phyloP scores from a whole-genome alignment of 1,140 invertebrate genomes.

The Drosophila mayri region DNA sequence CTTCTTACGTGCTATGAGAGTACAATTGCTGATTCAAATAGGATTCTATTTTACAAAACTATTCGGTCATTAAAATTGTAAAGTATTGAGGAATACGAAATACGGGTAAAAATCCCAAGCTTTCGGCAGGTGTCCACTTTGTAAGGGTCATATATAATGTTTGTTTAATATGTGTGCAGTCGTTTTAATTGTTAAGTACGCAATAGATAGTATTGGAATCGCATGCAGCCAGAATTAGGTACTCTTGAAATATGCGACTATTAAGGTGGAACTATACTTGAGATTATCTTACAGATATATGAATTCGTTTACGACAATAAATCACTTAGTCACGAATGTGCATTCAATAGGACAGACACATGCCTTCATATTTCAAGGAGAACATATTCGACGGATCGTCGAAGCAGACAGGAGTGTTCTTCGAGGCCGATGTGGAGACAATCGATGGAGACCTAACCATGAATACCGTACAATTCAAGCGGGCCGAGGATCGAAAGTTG shows the following conservation, averaged over 20 bases:
- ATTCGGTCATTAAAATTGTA: too few relatives aligned
- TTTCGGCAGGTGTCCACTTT: too few relatives aligned
- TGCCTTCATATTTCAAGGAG: background rate
- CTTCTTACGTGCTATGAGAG: background rate
- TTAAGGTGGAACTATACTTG: background rate
- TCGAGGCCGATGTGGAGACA: constrained; percentile 87
- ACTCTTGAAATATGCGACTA: background rate
- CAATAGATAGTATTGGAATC: background rate
- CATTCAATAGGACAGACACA: background rate
- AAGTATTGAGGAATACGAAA: too few relatives aligned
- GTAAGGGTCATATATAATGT: background rate
- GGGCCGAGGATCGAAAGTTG: constrained; percentile 82
- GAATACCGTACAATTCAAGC: constrained; percentile 75
- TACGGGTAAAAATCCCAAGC: too few relatives aligned
- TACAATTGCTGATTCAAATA: too few relatives aligned
- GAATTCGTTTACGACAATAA: background rate
- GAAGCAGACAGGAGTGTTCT: constrained; percentile 86
- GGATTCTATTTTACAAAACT: too few relatives aligned
- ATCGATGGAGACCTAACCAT: constrained; percentile 85
- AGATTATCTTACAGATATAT: background rate
- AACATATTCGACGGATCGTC: constrained; percentile 13
- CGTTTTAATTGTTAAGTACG: background rate
- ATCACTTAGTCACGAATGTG: constrained; percentile 8
- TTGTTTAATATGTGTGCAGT: background rate
- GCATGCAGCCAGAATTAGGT: background rate